Evolutionary conservation across 2,113 vertebrate genomes (phyloP), one percentile per base, ranked within the genome.

Genomic region (Salvelinus sp.): DNA sequence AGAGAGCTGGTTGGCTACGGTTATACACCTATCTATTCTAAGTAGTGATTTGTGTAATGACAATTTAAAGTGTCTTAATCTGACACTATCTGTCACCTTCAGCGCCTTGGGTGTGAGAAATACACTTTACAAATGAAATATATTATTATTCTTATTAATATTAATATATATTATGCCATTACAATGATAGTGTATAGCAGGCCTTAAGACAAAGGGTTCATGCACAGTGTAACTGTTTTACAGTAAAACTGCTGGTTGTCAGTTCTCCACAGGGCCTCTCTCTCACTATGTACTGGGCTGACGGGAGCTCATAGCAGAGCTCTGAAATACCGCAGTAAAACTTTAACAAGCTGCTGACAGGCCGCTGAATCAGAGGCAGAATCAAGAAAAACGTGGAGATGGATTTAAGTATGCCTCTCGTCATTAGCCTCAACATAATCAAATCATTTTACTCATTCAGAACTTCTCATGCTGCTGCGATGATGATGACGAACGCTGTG

Each of bases 361-460:
- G 79, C 76, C 58, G 69, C 87, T 90, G 91, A 91, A 88, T 90
- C 87, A 75, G 78, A 79, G 86, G 81, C 79, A 89, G 88, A 85
- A 88, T 84, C 86, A 89, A 88, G 85, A 89, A 89, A 92, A 90
- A 79, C 73, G 83, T 87, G 85, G 87, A 91, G 91, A 93, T 87
- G 91, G 91, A 92, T 92, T 88, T 90, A 90, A 91, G 89, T 81
- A 88, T 82, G 91, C 91, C 90, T 76, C 78, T 77, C 78, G 28
- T 92, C 91, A 93, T 93, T 93, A 93, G 87, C 90, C 82, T 91
- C 90, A 92, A 86, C 87, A 25, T 93, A 93, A 93, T 93, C 89
- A 85, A 92, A 93, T 93, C 91, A 92, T 91, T 91, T 92, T 85
- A 85, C 85, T 90, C 88, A 88, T 92, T 92, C 91, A 90, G 92